These are phyloP conservation scores for Nebria ingens DNA, from an alignment of 1,140 invertebrate genomes.

Conservation along the genomic window DNA sequence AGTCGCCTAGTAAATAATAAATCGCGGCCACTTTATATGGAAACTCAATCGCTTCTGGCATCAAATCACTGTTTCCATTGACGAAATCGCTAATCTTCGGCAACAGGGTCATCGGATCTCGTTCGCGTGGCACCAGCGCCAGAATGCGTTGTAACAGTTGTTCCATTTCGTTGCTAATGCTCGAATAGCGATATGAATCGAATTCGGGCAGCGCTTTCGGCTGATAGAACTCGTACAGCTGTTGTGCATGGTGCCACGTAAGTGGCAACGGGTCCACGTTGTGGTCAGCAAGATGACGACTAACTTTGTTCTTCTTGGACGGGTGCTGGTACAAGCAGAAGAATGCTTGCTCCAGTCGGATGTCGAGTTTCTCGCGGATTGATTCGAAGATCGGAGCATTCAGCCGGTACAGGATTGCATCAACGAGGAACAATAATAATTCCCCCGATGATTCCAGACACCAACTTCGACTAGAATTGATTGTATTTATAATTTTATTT, in stretches of 20 bases:
- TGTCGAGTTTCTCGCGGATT: slow-evolving; percentile 45
- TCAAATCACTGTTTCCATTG: slow-evolving; percentile 43
- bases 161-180: slow-evolving; percentile 67
- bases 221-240: slow-evolving; percentile 75
- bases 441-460: slow-evolving; percentile 67
- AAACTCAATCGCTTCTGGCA: slow-evolving; percentile 36
- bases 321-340: slow-evolving; percentile 84
- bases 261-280: slow-evolving; percentile 58
- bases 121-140: slow-evolving; percentile 55
- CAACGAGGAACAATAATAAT: slow-evolving; percentile 66
- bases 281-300: slow-evolving; percentile 69
- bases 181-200: slow-evolving; percentile 61
- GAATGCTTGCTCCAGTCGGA: slow-evolving; percentile 77
- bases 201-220: slow-evolving; percentile 73
- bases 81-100: slow-evolving; percentile 55
- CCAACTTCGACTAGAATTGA: too few relatives aligned
- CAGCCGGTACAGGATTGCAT: slow-evolving; percentile 56
- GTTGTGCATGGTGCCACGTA: slow-evolving; percentile 65
- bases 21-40: slow-evolving; percentile 48
- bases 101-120: slow-evolving; percentile 47
- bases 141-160: slow-evolving; percentile 64
- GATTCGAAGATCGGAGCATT: slow-evolving; percentile 44
- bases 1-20: slow-evolving; percentile 84
- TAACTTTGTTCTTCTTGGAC: slow-evolving; percentile 53
- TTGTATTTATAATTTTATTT: slow-evolving; percentile 14